These are phyloP conservation scores for Noctilio leporinus DNA, from an alignment of 2,113 vertebrate genomes.

Conservation along the genomic window DNA sequence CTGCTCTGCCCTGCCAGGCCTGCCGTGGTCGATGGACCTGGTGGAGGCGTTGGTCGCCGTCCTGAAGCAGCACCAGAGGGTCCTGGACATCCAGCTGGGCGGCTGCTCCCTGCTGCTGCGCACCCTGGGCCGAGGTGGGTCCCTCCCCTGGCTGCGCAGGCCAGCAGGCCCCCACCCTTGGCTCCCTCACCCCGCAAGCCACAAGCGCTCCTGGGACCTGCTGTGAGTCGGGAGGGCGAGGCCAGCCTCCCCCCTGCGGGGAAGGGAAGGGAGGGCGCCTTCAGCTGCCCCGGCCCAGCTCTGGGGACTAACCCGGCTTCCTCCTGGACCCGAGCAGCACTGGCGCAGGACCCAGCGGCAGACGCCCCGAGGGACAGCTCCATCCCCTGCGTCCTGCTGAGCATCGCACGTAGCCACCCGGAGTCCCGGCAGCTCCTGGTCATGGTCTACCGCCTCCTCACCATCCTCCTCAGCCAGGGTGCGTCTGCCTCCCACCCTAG, in stretches of 20 bases:
- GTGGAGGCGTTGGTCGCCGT: conserved; percentile 24
- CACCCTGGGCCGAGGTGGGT: conserved; percentile 67
- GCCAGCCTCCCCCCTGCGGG: not conserved
- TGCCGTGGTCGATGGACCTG: not conserved
- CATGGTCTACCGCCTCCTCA: conserved; percentile 64
- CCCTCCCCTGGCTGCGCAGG: accelerated
- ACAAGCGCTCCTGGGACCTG: accelerated
- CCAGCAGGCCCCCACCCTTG: accelerated
- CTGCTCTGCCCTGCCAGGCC: not conserved
- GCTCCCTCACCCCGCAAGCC: not conserved
- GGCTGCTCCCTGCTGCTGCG: conserved; percentile 73
- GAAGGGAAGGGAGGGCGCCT: accelerated
- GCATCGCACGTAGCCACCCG: conserved; percentile 6
- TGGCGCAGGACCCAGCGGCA: conserved; percentile 11
- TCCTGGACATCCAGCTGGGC: conserved; percentile 62
- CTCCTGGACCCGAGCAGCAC: conserved; percentile 53
- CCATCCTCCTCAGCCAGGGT: conserved; percentile 77
- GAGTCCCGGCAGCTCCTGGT: conserved; percentile 52
- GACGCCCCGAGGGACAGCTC: not conserved
- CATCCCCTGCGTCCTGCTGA: conserved; percentile 56
- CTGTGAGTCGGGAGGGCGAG: accelerated
- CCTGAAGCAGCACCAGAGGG: conserved; percentile 67
- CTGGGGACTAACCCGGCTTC: not conserved
- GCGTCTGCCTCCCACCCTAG: not conserved
- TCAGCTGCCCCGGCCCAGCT: too few species aligned